Conservation (phyloP, 2,888 invertebrate species). For the Prosopocoilus inquinatus region DNA sequence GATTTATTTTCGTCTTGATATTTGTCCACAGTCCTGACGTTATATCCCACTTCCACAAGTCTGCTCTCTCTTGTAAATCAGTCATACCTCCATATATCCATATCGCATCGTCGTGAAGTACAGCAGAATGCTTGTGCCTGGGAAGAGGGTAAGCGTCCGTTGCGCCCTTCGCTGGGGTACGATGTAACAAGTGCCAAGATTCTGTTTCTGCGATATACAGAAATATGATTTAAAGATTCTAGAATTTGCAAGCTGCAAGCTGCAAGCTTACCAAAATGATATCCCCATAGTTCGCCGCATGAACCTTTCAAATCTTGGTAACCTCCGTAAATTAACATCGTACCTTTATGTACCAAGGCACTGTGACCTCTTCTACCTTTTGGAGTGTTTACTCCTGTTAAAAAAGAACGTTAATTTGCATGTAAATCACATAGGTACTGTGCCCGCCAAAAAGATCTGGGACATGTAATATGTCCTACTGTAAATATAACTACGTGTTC, state of each 20-base stretch:
- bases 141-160: constrained; percentile 60
- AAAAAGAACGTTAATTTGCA: too few species aligned
- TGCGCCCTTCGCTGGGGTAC: constrained; percentile 39
- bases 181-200: constrained; percentile 69
- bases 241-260: background rate
- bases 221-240: background rate
- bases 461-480: too few species aligned
- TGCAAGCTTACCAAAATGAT: constrained; percentile 69
- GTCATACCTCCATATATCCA: constrained; percentile 89
- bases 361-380: constrained; percentile 80
- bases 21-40: constrained; percentile 61
- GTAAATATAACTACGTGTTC: too few species aligned
- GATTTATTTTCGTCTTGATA: constrained; percentile 62
- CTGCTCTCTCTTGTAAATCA: constrained; percentile 72
- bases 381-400: constrained; percentile 57
- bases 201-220: constrained; percentile 63
- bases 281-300: constrained; percentile 82
- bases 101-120: constrained; percentile 73
- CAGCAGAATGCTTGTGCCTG: constrained; percentile 82
- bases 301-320: constrained; percentile 84
- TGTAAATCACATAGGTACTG: too few species aligned
- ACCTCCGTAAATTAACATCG: constrained; percentile 84
- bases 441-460: too few species aligned
- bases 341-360: constrained; percentile 73
- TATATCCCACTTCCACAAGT: constrained; percentile 80